Evolutionary conservation across 2,113 vertebrate species (phyloP).

Genomic region (Nothoprocta perdicaria): DNA sequence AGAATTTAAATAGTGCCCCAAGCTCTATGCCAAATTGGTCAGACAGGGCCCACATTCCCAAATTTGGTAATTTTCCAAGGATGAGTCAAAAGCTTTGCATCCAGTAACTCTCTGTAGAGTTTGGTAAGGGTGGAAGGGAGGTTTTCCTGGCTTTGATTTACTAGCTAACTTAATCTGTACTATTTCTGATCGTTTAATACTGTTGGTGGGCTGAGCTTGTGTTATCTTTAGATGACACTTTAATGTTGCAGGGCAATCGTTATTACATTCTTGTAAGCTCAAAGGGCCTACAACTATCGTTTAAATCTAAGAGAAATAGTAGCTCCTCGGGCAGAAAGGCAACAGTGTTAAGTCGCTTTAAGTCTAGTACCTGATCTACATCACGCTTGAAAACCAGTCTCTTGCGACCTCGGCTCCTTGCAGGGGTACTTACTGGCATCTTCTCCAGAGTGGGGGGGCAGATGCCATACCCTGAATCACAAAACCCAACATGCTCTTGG

Average conservation of each 20-base stretch:
- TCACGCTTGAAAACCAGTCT: neutral
- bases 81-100: neutral
- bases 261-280: conserved; percentile 3
- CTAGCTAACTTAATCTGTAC: neutral
- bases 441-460: neutral
- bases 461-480: neutral
- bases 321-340: neutral
- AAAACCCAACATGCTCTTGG: neutral
- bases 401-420: neutral
- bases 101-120: neutral
- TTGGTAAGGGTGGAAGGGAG: neutral
- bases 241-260: conserved; percentile 7
- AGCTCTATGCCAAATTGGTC: neutral
- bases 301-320: neutral
- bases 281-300: neutral
- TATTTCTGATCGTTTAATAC: conserved; percentile 9
- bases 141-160: conserved; percentile 10
- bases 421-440: neutral
- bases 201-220: neutral
- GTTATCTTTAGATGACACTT: conserved; percentile 38
- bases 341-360: neutral
- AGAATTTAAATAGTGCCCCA: conserved; percentile 1
- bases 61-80: conserved; percentile 27
- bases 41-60: conserved; percentile 19
- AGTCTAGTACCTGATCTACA: neutral